Percentiles rank a stretch among this genome's conserved stretches.
phyloP scores from a whole-genome alignment of 35 echinoderm and acorn worm genomes.

The Chiridota heheva region DNA sequence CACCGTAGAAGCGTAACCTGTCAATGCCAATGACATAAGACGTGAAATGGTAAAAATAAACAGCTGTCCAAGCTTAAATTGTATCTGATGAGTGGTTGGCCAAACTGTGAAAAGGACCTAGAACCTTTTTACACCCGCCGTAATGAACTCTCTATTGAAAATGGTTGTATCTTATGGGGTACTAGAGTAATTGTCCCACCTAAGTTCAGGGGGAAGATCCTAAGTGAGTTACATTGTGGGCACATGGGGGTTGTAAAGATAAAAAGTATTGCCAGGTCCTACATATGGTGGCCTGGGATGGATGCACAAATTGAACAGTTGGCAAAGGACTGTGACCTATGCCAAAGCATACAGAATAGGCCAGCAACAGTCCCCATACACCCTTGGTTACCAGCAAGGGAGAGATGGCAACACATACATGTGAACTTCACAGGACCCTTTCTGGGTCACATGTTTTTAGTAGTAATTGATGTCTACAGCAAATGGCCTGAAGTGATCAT shows the following conservation, averaged over 20 bases:
- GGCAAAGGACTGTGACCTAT: constrained; percentile 38
- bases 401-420: constrained; percentile 43
- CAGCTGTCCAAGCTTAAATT: constrained; percentile 38
- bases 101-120: constrained; percentile 8
- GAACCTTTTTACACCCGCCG: constrained; percentile 43
- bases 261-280: constrained; percentile 43
- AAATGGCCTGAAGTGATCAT: constrained; percentile 65
- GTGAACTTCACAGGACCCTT: constrained; percentile 64
- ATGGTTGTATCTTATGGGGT: constrained; percentile 37
- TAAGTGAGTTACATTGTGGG: constrained; percentile 51
- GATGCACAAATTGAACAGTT: constrained; percentile 55
- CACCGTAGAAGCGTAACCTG: constrained; percentile 11
- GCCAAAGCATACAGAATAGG: constrained; percentile 50
- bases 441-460: constrained; percentile 46
- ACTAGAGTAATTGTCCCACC: constrained; percentile 25
- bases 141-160: constrained; percentile 46
- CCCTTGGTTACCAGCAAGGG: constrained; percentile 61
- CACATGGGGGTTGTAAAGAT: constrained; percentile 60
- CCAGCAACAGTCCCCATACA: constrained; percentile 43
- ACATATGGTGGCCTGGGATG: constrained; percentile 61
- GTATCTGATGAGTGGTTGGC: constrained; percentile 45
- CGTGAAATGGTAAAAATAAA: constrained; percentile 8
- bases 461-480: constrained; percentile 47
- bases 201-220: constrained; percentile 20
- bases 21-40: constrained; percentile 15